These are phyloP conservation scores for Ips nitidus DNA, from an alignment of 1,140 invertebrate species.

Conservation along the genomic window DNA sequence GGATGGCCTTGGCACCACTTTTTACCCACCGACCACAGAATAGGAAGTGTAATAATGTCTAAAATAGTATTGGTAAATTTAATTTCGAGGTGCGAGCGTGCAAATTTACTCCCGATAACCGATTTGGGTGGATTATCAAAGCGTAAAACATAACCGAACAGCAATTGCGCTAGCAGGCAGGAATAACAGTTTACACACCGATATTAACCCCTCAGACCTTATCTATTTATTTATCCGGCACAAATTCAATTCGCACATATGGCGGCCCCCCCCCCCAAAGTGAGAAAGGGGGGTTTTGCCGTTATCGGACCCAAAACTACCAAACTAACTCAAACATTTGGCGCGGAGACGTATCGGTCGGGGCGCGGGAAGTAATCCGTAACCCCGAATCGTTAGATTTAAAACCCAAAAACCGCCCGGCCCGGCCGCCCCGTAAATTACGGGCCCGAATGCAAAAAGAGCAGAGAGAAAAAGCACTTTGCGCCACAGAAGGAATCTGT, in stretches of 20 bases:
- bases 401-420: slow-evolving; percentile 19
- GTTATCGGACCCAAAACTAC: background rate
- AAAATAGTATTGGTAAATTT: too few relatives aligned
- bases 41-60: too few relatives aligned
- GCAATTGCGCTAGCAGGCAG: background rate
- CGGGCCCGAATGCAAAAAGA: slow-evolving; percentile 11
- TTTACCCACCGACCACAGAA: too few relatives aligned
- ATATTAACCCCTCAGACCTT: background rate
- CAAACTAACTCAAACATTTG: too few relatives aligned
- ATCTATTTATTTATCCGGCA: slow-evolving; percentile 5
- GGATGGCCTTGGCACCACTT: too few relatives aligned
- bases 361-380: slow-evolving; percentile 6
- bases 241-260: slow-evolving; percentile 2
- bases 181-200: slow-evolving; percentile 13
- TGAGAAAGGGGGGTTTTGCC: background rate
- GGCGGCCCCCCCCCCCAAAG: background rate
- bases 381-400: slow-evolving; percentile 16
- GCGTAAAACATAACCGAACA: slow-evolving; percentile 2
- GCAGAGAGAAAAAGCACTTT: slow-evolving; percentile 22
- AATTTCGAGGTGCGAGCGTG: background rate
- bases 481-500: slow-evolving; percentile 29
- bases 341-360: too few relatives aligned
- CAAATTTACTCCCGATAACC: slow-evolving; percentile 2
- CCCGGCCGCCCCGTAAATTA: slow-evolving; percentile 19
- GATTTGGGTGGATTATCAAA: background rate